A percentile compares a stretch with the other conserved stretches of the same genome.
Evolutionary conservation across 2,888 invertebrate species (phyloP).

Genomic region (Linnaemya tessellans): DNA sequence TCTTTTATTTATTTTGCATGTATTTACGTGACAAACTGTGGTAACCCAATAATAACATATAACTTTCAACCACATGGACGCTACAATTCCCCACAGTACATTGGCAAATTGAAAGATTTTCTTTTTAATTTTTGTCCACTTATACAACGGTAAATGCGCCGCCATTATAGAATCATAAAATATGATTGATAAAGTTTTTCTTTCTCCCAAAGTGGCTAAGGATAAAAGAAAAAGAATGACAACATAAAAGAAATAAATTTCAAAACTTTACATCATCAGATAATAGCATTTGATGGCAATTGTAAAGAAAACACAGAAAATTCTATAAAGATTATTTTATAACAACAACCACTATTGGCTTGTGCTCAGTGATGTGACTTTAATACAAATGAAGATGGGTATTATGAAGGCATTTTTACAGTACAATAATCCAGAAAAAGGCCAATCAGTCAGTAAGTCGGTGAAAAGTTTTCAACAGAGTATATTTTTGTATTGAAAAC

Average conservation of each 20-base stretch:
- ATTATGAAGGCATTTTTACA: not conserved
- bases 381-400: constrained; percentile 5
- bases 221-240: not conserved
- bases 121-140: not conserved
- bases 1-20: not conserved
- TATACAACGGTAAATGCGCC: constrained; percentile 34
- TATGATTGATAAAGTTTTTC: constrained; percentile 33
- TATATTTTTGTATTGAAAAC: not conserved
- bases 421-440: constrained; percentile 7
- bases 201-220: not conserved
- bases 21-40: not conserved
- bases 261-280: constrained; percentile 5
- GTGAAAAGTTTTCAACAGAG: not conserved
- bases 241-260: constrained; percentile 7
- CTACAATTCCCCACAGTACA: not conserved
- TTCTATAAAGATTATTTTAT: not conserved
- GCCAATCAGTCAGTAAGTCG: constrained; percentile 3
- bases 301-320: not conserved
- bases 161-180: constrained; percentile 47
- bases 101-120: not conserved
- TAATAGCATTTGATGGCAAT: constrained; percentile 15
- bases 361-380: constrained; percentile 28
- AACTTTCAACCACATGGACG: not conserved
- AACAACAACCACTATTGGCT: constrained; percentile 27
- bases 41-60: not conserved